Evolutionary conservation across 2,113 vertebrate species (phyloP), one percentile per base, ranked within the genome.

Genomic region (Forbesichthys agassizii): DNA sequence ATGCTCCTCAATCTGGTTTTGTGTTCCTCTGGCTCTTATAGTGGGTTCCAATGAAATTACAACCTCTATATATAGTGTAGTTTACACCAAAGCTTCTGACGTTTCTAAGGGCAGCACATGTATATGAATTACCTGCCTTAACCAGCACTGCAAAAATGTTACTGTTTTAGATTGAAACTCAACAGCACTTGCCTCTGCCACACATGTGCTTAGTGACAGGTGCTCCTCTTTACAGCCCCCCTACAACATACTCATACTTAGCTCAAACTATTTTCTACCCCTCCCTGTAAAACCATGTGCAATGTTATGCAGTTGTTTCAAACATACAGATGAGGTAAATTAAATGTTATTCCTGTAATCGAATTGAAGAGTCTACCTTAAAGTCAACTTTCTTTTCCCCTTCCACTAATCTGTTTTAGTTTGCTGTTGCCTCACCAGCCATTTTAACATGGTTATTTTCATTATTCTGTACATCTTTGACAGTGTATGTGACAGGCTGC

Each of bases 321-420:
- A 42, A 42, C 36, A 42, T 42, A 42, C 74, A 64, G 70, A 61
- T 52, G 70, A 60, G 74, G 53, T 56, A 67, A 68, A 71, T 74
- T 69, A 60, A 80, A 82, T 64, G 75, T 58, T 55, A 58, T 61
- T 73, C 71, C 27, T 74, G 69, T 48, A 48, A 76, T 74, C 71
- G 51, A 76, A n/a, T 48, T 51, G 63, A 59, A 48, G 9, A 77
- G 53, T 70, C 36, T 42, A 42, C 3, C 36, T 42, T 66, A 57
- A 46, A n/a, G 36, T 57, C 56, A 55, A 14, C 33, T 36, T 33
- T 33, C 2, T 42, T 36, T 65, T 47, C 20, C 54, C 55, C 66
- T 84, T 69, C 69, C 70, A 62, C 54, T 78, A 63, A 58, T 16
- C 60, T 18, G 18, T 70, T 68, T 48, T 27, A n/a, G 42, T 73